These are phyloP conservation scores for Bellardia bayeri DNA, from an alignment of 2,888 invertebrate species.

Conservation along the genomic window DNA sequence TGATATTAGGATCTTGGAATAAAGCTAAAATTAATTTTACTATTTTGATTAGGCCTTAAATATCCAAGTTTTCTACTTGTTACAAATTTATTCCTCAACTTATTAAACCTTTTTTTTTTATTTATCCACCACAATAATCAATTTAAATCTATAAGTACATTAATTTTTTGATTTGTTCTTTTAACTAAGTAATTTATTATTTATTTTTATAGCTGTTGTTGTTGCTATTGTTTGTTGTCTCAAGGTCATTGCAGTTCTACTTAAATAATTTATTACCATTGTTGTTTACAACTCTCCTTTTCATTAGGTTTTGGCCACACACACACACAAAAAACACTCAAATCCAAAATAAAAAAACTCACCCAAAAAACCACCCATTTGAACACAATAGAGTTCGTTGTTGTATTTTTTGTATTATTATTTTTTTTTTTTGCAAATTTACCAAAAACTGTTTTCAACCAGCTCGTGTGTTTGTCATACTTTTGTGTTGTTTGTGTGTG, in stretches of 20 bases:
- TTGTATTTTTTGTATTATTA: conserved; percentile 17
- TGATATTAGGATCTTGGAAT: too few relatives aligned
- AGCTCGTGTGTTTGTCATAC: conserved; percentile 45
- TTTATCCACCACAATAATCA: background rate
- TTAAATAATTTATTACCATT: conserved; percentile 63
- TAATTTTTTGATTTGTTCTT: conserved; percentile 2
- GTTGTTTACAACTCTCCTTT: conserved; percentile 56
- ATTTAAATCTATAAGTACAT: background rate
- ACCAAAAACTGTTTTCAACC: conserved; percentile 25
- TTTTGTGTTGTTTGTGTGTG: conserved; percentile 24
- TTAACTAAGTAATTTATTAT: conserved; percentile 27
- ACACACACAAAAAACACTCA: conserved; percentile 4
- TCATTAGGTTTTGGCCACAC: conserved; percentile 62
- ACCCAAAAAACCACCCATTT: conserved; percentile 55
- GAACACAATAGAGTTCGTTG: conserved; percentile 46
- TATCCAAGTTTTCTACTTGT: background rate
- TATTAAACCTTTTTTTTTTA: background rate
- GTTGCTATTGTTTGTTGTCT: conserved; percentile 44
- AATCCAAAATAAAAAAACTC: conserved; percentile 11
- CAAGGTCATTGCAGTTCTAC: conserved; percentile 69
- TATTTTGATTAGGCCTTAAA: background rate
- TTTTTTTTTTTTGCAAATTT: background rate
- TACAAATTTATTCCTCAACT: background rate
- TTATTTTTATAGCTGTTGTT: conserved; percentile 37
- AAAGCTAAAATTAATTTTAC: too few relatives aligned